Evolutionary conservation across 1,140 invertebrate species (phyloP).

Genomic region (Drosophila insularis): DNA sequence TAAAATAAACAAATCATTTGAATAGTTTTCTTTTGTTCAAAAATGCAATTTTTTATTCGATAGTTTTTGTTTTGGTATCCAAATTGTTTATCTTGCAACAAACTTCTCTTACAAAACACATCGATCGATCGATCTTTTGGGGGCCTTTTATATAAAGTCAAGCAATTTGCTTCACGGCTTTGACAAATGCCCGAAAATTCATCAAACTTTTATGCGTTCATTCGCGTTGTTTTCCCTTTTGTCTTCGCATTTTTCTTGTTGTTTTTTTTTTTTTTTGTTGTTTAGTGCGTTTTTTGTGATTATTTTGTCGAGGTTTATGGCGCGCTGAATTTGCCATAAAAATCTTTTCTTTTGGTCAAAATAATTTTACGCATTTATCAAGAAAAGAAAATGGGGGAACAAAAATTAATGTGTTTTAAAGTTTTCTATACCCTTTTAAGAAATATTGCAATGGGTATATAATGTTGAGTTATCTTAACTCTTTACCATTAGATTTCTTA

Average conservation of each 20-base stretch:
- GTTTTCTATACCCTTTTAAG: constrained; percentile 7
- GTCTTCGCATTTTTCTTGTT: not conserved
- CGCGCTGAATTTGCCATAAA: constrained; percentile 55
- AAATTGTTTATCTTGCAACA: not conserved
- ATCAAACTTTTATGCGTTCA: constrained; percentile 55
- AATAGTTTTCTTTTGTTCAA: not conserved
- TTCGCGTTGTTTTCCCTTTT: constrained; percentile 55
- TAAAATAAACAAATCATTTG: not conserved
- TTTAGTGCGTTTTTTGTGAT: constrained; percentile 15
- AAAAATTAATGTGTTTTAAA: constrained; percentile 52
- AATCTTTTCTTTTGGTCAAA: constrained; percentile 37
- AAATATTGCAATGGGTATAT: no score
- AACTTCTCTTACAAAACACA: constrained; percentile 29
- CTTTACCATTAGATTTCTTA: no score
- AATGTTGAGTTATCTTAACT: no score
- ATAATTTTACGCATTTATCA: constrained; percentile 67
- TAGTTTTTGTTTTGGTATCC: not conserved
- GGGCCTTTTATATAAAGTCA: not conserved
- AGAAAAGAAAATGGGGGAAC: not conserved
- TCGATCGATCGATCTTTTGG: constrained; percentile 35
- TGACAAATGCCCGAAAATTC: constrained; percentile 68
- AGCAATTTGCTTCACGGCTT: constrained; percentile 52
- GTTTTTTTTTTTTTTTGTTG: not conserved
- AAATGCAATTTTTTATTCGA: constrained; percentile 1
- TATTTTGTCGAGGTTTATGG: constrained; percentile 28